Percentiles rank a stretch among this genome's conserved stretches.
These are phyloP conservation scores for Drosophila subquinaria DNA, from an alignment of 2,888 invertebrate genomes.

Conservation along the genomic window DNA sequence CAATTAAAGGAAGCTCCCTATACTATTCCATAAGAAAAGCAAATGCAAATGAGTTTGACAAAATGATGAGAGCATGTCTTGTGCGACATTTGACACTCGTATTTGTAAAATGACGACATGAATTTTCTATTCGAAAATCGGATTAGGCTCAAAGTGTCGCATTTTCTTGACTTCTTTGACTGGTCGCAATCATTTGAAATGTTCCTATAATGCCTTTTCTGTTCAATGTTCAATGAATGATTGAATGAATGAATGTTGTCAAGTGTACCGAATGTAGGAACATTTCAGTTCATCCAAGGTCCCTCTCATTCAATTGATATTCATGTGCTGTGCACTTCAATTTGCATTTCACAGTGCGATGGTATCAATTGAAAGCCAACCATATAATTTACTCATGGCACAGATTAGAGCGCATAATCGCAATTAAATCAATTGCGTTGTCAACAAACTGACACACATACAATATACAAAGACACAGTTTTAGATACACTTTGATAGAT, in stretches of 20 bases:
- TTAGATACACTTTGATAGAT: constrained; percentile 15
- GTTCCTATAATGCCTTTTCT: constrained; percentile 11
- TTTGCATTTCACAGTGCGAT: constrained; percentile 55
- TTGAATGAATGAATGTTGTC: constrained; percentile 20
- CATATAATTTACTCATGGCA: constrained; percentile 49
- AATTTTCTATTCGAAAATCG: constrained; percentile 32
- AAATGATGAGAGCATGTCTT: constrained; percentile 3
- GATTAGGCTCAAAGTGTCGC: constrained; percentile 34
- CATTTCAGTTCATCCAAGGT: constrained; percentile 18
- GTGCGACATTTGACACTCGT: constrained; percentile 10
- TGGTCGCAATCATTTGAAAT: constrained; percentile 16
- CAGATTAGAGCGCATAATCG: constrained; percentile 53
- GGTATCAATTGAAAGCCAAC: constrained; percentile 36
- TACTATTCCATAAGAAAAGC: not conserved
- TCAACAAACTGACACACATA: constrained; percentile 21
- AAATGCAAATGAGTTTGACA: constrained; percentile 14
- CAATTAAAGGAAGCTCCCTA: not conserved
- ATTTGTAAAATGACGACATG: constrained; percentile 17
- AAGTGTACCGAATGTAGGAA: constrained; percentile 28
- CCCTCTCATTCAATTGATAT: constrained; percentile 25
- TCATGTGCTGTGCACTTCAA: constrained; percentile 53
- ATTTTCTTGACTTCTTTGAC: constrained; percentile 34
- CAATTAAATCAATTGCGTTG: constrained; percentile 73
- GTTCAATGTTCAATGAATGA: not conserved
- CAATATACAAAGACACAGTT: constrained; percentile 7